Evolutionary conservation across 2,113 vertebrate species (phyloP).

Genomic region (Alaudala cheleensis): DNA sequence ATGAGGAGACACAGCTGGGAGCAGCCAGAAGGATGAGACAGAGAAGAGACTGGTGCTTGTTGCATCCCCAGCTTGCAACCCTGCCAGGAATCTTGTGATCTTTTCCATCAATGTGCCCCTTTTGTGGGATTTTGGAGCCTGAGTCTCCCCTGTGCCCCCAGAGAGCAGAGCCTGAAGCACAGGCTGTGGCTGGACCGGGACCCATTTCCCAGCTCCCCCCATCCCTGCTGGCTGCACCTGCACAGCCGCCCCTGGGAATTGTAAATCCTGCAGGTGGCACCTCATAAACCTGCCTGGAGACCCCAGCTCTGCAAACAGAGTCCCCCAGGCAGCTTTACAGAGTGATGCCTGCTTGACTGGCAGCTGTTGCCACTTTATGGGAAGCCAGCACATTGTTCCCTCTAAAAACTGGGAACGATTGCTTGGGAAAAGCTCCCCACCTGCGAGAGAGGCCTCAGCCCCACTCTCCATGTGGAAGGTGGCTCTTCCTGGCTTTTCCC

Average conservation of each 20-base stretch:
- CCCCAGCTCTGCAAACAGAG: not conserved
- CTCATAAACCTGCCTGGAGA: conserved; percentile 61
- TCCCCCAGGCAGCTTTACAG: conserved; percentile 37
- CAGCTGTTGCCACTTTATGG: not conserved
- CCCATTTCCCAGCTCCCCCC: not conserved
- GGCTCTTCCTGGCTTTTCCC: not conserved
- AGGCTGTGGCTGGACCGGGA: not conserved
- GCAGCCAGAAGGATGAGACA: not conserved
- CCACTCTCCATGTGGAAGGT: not conserved
- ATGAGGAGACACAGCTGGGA: not conserved
- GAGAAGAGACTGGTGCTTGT: not conserved
- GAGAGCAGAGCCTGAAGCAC: not conserved
- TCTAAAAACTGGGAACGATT: not conserved
- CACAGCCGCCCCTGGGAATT: not conserved
- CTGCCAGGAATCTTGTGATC: not conserved
- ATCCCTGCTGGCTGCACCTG: not conserved
- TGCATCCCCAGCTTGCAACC: not conserved
- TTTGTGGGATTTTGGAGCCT: not conserved
- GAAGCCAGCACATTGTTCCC: conserved; percentile 6
- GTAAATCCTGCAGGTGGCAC: conserved; percentile 30
- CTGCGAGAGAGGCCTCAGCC: not conserved
- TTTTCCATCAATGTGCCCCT: not conserved
- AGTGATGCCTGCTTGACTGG: conserved; percentile 48
- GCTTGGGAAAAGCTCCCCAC: not conserved
- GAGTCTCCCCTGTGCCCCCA: not conserved